These are phyloP conservation scores for Thaumatotibia leucotreta DNA, from an alignment of 1,140 invertebrate species.

Conservation along the genomic window DNA sequence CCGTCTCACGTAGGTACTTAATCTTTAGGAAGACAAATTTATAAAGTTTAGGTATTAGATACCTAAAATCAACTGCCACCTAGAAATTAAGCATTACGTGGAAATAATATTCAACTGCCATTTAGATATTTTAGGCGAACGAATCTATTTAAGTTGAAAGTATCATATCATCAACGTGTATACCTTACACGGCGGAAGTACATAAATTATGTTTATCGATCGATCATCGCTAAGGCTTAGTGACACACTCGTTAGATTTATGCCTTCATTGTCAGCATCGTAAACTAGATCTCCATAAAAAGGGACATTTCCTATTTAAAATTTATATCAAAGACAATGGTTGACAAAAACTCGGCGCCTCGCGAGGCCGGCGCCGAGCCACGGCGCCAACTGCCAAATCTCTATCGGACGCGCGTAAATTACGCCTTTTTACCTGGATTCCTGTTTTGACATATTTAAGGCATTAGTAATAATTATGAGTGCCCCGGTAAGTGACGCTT, in stretches of 20 bases:
- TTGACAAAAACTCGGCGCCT: conserved; percentile 73
- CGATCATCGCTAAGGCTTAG: conserved; percentile 60
- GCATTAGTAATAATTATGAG: conserved; percentile 77
- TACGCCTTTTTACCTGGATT: conserved; percentile 76
- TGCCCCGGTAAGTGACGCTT: conserved; percentile 47
- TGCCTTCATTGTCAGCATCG: conserved; percentile 67
- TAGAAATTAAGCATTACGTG: not conserved
- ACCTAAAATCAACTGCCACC: not conserved
- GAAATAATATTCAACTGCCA: not conserved
- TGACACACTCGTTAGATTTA: conserved; percentile 69
- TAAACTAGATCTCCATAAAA: conserved; percentile 77
- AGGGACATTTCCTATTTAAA: conserved; percentile 75
- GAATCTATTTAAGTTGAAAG: conserved; percentile 40
- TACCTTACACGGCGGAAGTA: conserved; percentile 56
- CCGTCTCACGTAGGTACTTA: not conserved
- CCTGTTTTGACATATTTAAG: conserved; percentile 77
- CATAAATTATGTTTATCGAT: conserved; percentile 76
- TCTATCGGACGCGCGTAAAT: conserved; percentile 74
- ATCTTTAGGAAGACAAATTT: not conserved
- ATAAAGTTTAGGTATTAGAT: too few species aligned
- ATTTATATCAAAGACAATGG: conserved; percentile 76
- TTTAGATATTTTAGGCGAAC: conserved; percentile 19
- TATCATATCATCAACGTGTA: conserved; percentile 34
- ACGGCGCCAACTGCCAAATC: conserved; percentile 75
- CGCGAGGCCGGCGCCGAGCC: conserved; percentile 46